A percentile compares a stretch with the other conserved stretches of the same genome.
phyloP scores from a whole-genome alignment of 2,113 vertebrate genomes.

The Tetraodon nigroviridis region DNA sequence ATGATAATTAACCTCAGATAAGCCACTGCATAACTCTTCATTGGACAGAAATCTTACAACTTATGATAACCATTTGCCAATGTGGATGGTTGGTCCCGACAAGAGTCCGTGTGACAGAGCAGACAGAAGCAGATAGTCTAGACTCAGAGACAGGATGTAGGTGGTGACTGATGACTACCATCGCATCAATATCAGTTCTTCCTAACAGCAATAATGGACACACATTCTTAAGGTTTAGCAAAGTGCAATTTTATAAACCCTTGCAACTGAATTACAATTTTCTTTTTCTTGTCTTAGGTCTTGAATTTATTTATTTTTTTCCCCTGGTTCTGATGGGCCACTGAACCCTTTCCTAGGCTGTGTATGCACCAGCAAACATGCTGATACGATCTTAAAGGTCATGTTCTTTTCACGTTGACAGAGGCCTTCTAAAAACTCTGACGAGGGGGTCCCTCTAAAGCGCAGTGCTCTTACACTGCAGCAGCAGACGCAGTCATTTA shows the following conservation, averaged over 20 bases:
- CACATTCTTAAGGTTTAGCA: background rate
- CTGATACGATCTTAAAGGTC: conserved; percentile 99
- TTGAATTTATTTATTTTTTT: conserved; percentile 22
- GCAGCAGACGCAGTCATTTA: conserved; percentile 21
- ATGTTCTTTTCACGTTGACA: conserved; percentile 99
- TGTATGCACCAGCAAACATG: conserved; percentile 99
- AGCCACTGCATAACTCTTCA: too few species aligned
- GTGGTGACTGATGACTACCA: conserved; percentile 61
- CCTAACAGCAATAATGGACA: conserved; percentile 45
- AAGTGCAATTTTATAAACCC: conserved; percentile 57
- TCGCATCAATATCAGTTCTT: conserved; percentile 60
- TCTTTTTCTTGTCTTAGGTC: conserved; percentile 42
- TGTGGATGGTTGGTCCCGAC: conserved; percentile 11
- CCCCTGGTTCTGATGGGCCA: conserved; percentile 80
- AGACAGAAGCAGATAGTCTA: conserved; percentile 26
- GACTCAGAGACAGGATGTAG: conserved; percentile 38
- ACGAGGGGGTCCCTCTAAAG: conserved; percentile 88
- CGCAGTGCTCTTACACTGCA: conserved; percentile 71
- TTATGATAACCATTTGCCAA: conserved; percentile 11
- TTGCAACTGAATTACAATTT: conserved; percentile 77
- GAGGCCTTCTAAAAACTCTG: conserved; percentile 94
- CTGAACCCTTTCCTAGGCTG: conserved; percentile 86
- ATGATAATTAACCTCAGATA: too few species aligned
- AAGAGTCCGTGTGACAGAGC: conserved; percentile 26
- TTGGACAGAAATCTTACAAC: too few species aligned